These are phyloP conservation scores for Notamacropus eugenii DNA, from an alignment of 2,797 vertebrate species.

Conservation along the genomic window DNA sequence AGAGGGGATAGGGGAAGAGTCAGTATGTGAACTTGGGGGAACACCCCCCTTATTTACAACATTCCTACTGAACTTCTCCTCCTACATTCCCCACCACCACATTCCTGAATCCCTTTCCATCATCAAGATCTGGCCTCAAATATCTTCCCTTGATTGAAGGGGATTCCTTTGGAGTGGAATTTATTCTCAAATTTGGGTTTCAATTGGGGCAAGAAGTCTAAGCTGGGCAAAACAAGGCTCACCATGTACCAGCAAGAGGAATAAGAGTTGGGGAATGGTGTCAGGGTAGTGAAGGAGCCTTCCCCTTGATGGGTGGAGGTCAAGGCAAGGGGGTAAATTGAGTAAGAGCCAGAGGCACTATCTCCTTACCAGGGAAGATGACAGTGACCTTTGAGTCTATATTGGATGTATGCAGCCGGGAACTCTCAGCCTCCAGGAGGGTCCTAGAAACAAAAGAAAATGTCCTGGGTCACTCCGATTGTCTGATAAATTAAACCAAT, in stretches of 20 bases:
- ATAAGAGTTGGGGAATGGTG: not conserved
- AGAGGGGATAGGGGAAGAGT: constrained; percentile 48
- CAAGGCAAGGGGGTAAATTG: not conserved
- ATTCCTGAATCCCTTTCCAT: not conserved
- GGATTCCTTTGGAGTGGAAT: not conserved
- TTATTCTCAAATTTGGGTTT: not conserved
- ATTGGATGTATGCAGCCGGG: constrained; percentile 77
- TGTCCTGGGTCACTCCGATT: not conserved
- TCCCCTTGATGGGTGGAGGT: not conserved
- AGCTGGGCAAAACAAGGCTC: not conserved
- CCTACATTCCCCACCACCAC: not conserved
- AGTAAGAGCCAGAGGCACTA: not conserved
- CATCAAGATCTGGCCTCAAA: not conserved
- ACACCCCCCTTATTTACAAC: not conserved
- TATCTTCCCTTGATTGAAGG: not conserved
- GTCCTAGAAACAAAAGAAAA: constrained; percentile 77
- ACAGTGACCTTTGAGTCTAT: constrained; percentile 67
- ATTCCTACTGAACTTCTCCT: not conserved
- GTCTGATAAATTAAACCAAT: not conserved
- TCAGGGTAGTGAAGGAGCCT: not conserved
- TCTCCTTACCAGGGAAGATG: constrained; percentile 73
- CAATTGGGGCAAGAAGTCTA: not conserved
- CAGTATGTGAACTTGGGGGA: not conserved
- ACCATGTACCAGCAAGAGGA: not conserved
- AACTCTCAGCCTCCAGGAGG: constrained; percentile 86